These are phyloP conservation scores for Rhinichthys klamathensis DNA, from an alignment of 2,113 vertebrate genomes.

Conservation along the genomic window DNA sequence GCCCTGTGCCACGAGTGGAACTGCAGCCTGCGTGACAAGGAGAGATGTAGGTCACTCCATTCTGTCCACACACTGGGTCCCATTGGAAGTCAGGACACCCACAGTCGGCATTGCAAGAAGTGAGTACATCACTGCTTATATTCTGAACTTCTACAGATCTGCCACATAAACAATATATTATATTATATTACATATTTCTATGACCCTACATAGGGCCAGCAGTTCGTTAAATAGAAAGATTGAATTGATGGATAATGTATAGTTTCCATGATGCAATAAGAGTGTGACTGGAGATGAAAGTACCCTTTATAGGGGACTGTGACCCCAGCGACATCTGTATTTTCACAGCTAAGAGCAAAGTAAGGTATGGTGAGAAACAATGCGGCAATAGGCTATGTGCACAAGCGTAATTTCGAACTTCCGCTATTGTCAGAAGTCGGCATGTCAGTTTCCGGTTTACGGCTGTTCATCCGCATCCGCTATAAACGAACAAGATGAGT, in stretches of 20 bases:
- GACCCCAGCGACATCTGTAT: slow-evolving; percentile 85
- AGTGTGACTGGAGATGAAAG: background rate
- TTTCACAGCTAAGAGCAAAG: slow-evolving; percentile 84
- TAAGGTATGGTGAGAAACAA: slow-evolving; percentile 80
- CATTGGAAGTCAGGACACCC: slow-evolving; percentile 78
- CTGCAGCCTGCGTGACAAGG: slow-evolving; percentile 89
- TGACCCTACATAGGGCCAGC: background rate
- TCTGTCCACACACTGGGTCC: slow-evolving; percentile 89
- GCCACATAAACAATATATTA: background rate
- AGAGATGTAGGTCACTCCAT: slow-evolving; percentile 86
- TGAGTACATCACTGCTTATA: slow-evolving; percentile 45
- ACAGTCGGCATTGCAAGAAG: slow-evolving; percentile 81
- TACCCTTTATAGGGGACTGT: slow-evolving; percentile 89
- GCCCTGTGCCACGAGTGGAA: slow-evolving; percentile 77
- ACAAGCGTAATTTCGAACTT: too few species aligned
- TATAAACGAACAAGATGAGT: too few species aligned
- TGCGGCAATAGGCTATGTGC: too few species aligned
- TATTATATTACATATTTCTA: background rate
- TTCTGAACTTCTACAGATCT: background rate
- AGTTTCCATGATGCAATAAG: background rate
- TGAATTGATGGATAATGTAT: background rate
- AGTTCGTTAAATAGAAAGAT: background rate
- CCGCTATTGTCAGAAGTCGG: too few species aligned
- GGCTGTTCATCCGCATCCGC: too few species aligned
- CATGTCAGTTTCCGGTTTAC: too few species aligned